A percentile compares a stretch with the other conserved stretches of the same genome.
These are phyloP conservation scores for Rhyacophila brunnea DNA, from an alignment of 1,140 invertebrate species.

Conservation along the genomic window DNA sequence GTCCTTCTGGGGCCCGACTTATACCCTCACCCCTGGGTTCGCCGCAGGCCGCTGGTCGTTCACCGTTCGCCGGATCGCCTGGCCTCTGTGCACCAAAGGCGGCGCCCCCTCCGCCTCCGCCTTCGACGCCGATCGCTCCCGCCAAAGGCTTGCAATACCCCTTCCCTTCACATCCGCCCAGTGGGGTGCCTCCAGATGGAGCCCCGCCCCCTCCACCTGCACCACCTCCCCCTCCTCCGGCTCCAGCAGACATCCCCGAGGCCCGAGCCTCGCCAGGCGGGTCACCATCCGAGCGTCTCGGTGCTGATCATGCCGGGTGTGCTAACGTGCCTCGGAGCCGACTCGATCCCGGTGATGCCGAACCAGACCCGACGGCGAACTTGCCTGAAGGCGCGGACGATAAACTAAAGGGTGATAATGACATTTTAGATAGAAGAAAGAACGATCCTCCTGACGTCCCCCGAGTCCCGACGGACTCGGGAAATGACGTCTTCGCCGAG, in stretches of 20 bases:
- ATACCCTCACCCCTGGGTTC: slow-evolving; percentile 33
- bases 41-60: slow-evolving; percentile 41
- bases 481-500: neutral
- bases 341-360: too few relatives aligned
- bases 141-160: slow-evolving; percentile 75
- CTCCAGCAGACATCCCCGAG: slow-evolving; percentile 39
- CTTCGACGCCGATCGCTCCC: slow-evolving; percentile 34
- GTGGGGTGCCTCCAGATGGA: slow-evolving; percentile 47
- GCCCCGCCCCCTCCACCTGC: slow-evolving; percentile 34
- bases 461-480: slow-evolving; percentile 14
- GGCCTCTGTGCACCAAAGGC: slow-evolving; percentile 31
- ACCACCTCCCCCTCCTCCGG: slow-evolving; percentile 34
- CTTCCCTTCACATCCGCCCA: slow-evolving; percentile 74
- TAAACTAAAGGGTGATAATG: slow-evolving; percentile 14
- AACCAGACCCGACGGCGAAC: slow-evolving; percentile 1
- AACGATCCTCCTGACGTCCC: slow-evolving; percentile 22
- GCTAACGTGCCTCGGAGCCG: slow-evolving; percentile 32
- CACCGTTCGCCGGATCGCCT: slow-evolving; percentile 25
- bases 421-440: slow-evolving; percentile 38
- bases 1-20: slow-evolving; percentile 42
- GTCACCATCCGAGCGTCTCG: slow-evolving; percentile 2
- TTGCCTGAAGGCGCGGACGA: too few relatives aligned
- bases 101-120: slow-evolving; percentile 19
- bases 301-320: slow-evolving; percentile 21
- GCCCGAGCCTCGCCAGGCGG: slow-evolving; percentile 27